A percentile compares a stretch with the other conserved stretches of the same genome.
phyloP scores from a whole-genome alignment of 2,888 invertebrate species.

The Stenodera caucasica region DNA sequence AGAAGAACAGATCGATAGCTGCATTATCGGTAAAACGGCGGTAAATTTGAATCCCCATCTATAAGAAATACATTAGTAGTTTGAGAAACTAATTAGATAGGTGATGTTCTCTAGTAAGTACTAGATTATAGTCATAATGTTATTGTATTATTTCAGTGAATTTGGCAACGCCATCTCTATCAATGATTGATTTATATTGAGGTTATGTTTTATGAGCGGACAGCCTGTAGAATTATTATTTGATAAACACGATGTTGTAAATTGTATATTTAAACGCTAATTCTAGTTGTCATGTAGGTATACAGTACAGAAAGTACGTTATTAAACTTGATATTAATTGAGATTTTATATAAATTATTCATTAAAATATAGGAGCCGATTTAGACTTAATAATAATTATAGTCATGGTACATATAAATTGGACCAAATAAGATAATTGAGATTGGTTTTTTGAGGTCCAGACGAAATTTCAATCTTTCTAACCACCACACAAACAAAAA shows the following conservation, averaged over 20 bases:
- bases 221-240: too few relatives aligned
- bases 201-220: too few relatives aligned
- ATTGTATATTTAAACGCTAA: background rate
- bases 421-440: background rate
- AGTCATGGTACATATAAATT: background rate
- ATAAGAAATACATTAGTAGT: too few relatives aligned
- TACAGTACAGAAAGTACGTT: background rate
- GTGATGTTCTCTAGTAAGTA: too few relatives aligned
- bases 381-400: background rate
- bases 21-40: background rate
- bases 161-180: background rate
- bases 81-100: too few relatives aligned
- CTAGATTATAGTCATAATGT: too few relatives aligned
- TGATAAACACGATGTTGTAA: background rate
- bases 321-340: slow-evolving; percentile 4
- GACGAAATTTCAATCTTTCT: too few relatives aligned
- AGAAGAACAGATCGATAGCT: background rate
- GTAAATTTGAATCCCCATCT: background rate
- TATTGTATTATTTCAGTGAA: background rate
- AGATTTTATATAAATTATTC: background rate
- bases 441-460: background rate
- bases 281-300: background rate
- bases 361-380: background rate
- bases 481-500: too few relatives aligned
- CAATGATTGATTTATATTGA: too few relatives aligned